Evolutionary conservation across 2,113 vertebrate species (phyloP).

Genomic region (Pseudorasbora parva): DNA sequence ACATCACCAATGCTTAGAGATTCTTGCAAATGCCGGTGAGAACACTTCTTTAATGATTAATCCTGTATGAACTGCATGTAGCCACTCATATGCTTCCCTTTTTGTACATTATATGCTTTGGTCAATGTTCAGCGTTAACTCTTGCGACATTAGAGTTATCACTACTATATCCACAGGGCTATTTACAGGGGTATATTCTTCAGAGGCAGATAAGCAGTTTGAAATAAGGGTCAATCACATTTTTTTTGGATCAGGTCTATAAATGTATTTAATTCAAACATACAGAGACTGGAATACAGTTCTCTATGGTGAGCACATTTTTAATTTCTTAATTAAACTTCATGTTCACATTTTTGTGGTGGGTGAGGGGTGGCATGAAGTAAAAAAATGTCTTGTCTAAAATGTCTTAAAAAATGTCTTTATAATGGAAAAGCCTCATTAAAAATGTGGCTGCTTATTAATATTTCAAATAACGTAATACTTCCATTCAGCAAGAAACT

Average conservation of each 20-base stretch:
- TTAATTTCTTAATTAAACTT: too few relatives aligned
- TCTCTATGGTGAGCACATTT: background rate
- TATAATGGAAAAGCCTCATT: too few relatives aligned
- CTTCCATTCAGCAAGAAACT: too few relatives aligned
- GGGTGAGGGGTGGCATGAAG: too few relatives aligned
- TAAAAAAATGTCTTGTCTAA: too few relatives aligned
- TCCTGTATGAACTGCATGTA: background rate
- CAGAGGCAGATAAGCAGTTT: background rate
- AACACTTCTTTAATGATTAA: constrained; percentile 38
- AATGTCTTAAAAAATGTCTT: too few relatives aligned
- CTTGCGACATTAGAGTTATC: constrained; percentile 9
- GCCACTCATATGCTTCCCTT: background rate
- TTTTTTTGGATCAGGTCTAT: background rate
- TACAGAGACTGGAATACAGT: background rate
- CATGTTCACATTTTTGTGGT: too few relatives aligned
- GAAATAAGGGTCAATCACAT: background rate
- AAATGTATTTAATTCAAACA: background rate
- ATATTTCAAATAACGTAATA: too few relatives aligned
- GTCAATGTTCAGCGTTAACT: constrained; percentile 12
- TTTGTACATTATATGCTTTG: constrained; percentile 25
- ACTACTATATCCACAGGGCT: background rate
- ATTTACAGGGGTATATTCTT: background rate
- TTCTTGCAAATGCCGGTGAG: constrained; percentile 76
- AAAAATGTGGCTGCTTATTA: too few relatives aligned
- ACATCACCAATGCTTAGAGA: constrained; percentile 73